These are phyloP conservation scores for Microctenopoma steveboyesi DNA, from an alignment of 2,797 vertebrate species.

Conservation along the genomic window DNA sequence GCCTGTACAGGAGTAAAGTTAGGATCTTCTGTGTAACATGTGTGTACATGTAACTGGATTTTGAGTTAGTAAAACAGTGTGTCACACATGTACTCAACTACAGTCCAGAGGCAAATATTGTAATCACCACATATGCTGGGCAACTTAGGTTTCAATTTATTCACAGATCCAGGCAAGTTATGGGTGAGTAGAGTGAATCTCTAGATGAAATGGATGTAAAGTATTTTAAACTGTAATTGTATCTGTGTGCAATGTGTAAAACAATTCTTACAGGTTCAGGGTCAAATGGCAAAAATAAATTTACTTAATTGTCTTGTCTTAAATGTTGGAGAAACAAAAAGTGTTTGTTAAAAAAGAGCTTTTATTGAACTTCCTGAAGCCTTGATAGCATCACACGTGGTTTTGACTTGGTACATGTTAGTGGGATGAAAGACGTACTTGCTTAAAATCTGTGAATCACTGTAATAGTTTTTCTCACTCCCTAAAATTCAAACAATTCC, in stretches of 20 bases:
- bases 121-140: too few relatives aligned
- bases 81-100: too few relatives aligned
- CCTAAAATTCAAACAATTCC: conserved; percentile 33
- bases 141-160: too few relatives aligned
- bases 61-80: too few relatives aligned
- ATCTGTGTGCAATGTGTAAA: conserved; percentile 13
- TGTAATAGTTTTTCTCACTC: conserved; percentile 21
- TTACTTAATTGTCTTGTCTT: too few relatives aligned
- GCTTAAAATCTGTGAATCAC: neutral
- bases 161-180: conserved; percentile 19
- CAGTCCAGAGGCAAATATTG: too few relatives aligned
- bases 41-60: too few relatives aligned
- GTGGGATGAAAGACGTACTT: neutral
- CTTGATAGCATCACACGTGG: too few relatives aligned
- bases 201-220: neutral
- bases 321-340: neutral
- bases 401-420: conserved; percentile 7
- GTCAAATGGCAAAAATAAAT: too few relatives aligned
- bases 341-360: conserved; percentile 5
- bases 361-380: neutral
- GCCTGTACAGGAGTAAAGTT: too few relatives aligned
- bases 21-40: too few relatives aligned
- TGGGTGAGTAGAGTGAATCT: conserved; percentile 3
- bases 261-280: neutral
- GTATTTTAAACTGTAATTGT: conserved; percentile 13